Conservation (phyloP, 2,797 vertebrate species). For the Propithecus perrieri region DNA sequence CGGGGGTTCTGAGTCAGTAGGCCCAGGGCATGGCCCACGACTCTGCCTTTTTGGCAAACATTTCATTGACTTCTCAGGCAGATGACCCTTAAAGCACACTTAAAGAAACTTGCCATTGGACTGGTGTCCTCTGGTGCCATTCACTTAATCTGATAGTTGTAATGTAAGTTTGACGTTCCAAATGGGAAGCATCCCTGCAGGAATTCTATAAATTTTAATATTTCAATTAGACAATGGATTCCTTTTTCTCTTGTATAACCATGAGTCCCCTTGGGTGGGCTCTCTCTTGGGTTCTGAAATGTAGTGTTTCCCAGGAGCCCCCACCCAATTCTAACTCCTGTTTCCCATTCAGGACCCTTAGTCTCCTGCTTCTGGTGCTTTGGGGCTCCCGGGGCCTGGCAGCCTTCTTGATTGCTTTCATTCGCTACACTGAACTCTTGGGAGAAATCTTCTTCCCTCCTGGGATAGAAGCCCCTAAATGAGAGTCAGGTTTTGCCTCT, state of each 20-base stretch:
- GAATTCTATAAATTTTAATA: not conserved
- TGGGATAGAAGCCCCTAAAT: not conserved
- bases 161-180: not conserved
- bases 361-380: not conserved
- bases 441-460: not conserved
- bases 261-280: not conserved
- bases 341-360: not conserved
- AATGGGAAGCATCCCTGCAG: not conserved
- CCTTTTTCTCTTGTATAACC: not conserved
- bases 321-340: no score
- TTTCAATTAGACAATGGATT: not conserved
- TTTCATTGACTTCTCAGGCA: not conserved
- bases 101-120: not conserved
- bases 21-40: not conserved
- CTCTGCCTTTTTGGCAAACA: not conserved
- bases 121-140: not conserved
- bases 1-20: not conserved
- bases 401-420: not conserved
- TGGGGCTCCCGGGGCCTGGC: not conserved
- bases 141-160: not conserved
- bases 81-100: not conserved
- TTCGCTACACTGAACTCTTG: not conserved
- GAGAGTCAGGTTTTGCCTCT: not conserved
- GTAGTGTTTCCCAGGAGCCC: not conserved
- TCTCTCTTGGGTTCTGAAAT: not conserved